Percentiles rank a stretch among this genome's conserved stretches.
phyloP scores from a whole-genome alignment of 2,888 invertebrate species.

The Andrena praecox region DNA sequence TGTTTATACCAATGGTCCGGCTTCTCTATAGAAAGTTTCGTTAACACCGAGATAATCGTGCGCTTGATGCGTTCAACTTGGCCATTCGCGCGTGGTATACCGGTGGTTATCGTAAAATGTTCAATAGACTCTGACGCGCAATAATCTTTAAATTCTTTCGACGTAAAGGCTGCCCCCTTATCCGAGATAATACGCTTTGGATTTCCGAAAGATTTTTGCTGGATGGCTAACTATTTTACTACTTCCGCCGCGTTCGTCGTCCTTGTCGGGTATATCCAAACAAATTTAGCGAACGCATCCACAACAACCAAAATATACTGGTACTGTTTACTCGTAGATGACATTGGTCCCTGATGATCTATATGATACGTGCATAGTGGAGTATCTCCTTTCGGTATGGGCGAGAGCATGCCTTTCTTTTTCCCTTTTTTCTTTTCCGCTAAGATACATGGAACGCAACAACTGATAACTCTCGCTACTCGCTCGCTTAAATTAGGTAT shows the following conservation, averaged over 20 bases:
- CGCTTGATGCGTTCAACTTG: constrained; percentile 15
- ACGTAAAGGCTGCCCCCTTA: constrained; percentile 9
- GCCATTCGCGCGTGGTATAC: background rate
- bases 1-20: constrained; percentile 8
- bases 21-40: constrained; percentile 16
- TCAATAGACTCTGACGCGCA: constrained; percentile 8
- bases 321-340: constrained; percentile 2
- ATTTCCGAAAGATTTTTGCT: constrained; percentile 16
- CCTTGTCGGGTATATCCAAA: constrained; percentile 18
- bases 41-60: constrained; percentile 12
- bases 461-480: background rate
- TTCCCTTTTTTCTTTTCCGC: constrained; percentile 4
- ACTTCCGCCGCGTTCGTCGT: constrained; percentile 4
- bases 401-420: background rate
- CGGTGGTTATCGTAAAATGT: background rate
- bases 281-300: constrained; percentile 19
- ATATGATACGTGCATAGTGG: constrained; percentile 4
- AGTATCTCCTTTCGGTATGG: constrained; percentile 9
- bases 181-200: constrained; percentile 24
- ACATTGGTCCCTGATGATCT: constrained; percentile 13
- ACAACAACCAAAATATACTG: constrained; percentile 20
- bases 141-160: constrained; percentile 4
- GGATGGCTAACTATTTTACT: background rate
- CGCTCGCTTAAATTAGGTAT: constrained; percentile 11
- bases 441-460: constrained; percentile 3